phyloP scores from a whole-genome alignment of 2,888 invertebrate genomes.

The Eledona agricola region DNA sequence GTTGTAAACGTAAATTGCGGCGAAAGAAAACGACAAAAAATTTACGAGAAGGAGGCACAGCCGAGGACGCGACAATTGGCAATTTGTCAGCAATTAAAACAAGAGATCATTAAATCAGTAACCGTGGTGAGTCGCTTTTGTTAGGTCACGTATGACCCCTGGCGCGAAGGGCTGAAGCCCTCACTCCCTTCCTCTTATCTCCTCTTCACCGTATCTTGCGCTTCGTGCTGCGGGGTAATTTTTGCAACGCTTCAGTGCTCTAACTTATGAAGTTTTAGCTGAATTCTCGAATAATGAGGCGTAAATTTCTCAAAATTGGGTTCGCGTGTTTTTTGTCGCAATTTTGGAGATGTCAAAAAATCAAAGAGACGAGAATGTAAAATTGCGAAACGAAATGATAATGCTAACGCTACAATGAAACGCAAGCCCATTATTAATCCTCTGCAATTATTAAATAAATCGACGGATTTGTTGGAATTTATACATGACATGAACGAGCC shows the following conservation, averaged over 20 bases:
- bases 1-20: slow-evolving; percentile 22
- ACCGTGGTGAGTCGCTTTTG: slow-evolving; percentile 60
- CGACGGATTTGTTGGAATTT: not conserved
- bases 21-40: slow-evolving; percentile 16
- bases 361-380: too few relatives aligned
- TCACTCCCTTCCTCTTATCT: slow-evolving; percentile 36
- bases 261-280: too few relatives aligned
- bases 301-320: too few relatives aligned
- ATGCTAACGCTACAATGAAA: too few relatives aligned
- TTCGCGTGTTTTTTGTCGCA: too few relatives aligned
- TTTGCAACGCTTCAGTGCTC: too few relatives aligned
- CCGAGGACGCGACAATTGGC: slow-evolving; percentile 56
- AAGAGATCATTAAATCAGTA: slow-evolving; percentile 64
- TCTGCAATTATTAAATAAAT: not conserved
- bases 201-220: slow-evolving; percentile 7
- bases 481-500: not conserved
- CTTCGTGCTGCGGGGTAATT: slow-evolving; percentile 6
- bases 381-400: too few relatives aligned
- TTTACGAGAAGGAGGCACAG: slow-evolving; percentile 8
- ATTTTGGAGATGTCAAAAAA: too few relatives aligned
- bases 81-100: slow-evolving; percentile 65
- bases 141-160: slow-evolving; percentile 62
- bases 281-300: not conserved
- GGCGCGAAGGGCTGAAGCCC: slow-evolving; percentile 36
- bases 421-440: too few relatives aligned